Evolutionary conservation across 2,113 vertebrate species (phyloP).

Genomic region (Prolemur simus): DNA sequence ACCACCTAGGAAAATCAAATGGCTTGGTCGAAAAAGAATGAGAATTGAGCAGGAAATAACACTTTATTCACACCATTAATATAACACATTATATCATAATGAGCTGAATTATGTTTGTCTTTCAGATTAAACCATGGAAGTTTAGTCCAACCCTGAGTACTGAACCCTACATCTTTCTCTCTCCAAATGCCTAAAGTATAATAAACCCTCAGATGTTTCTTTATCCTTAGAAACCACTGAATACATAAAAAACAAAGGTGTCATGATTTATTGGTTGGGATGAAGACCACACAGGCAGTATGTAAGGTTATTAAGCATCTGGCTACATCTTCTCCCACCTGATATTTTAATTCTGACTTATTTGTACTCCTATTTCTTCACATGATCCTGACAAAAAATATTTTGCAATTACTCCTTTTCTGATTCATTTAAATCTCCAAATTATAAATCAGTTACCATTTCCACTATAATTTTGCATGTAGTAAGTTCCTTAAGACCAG

Average conservation of each 20-base stretch:
- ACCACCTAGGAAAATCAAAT: not conserved
- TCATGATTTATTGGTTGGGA: not conserved
- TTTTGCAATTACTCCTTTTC: not conserved
- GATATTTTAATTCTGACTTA: not conserved
- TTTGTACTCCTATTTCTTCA: not conserved
- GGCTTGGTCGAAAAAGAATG: not conserved
- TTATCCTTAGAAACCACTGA: not conserved
- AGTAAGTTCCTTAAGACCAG: not conserved
- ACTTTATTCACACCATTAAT: not conserved
- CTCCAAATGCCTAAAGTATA: not conserved
- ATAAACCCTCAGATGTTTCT: not conserved
- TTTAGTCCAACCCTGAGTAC: not conserved
- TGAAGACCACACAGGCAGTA: not conserved
- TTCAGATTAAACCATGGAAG: not conserved
- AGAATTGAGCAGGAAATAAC: not conserved
- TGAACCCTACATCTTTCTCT: not conserved
- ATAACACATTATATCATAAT: not conserved
- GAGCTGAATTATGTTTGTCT: not conserved
- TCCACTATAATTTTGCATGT: not conserved
- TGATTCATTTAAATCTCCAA: not conserved
- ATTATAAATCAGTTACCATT: not conserved
- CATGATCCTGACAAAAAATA: not conserved
- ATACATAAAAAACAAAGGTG: not conserved
- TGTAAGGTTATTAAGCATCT: not conserved
- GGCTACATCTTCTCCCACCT: not conserved